Evolutionary conservation across 2,797 vertebrate genomes (phyloP), one percentile per base, ranked within the genome.

Genomic region (Tauraco hartlaubi): DNA sequence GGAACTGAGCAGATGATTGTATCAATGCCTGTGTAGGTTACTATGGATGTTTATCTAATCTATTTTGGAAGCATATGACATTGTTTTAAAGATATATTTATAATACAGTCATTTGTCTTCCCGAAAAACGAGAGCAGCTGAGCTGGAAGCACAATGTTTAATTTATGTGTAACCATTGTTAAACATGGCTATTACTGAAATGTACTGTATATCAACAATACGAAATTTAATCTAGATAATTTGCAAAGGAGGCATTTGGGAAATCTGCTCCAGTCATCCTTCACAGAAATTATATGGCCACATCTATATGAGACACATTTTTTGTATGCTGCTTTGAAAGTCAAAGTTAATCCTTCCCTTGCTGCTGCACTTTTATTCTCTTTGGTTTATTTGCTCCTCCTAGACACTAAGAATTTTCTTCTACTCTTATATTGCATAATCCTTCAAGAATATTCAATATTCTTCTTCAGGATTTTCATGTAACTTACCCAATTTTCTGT

Each of bases 211-310:
- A 76, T 69, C 77, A 68, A 67, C 58, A 92, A 31, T 51, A 88
- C 78, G 75, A 58, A 80, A 73, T 88, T 75, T 92, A 95, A 93
- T 88, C 56, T 39, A 79, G 71, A 87, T 93, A 86, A 95, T 92
- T 87, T 85, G 68, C 71, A 90, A 90, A 91, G 83, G 55, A 88
- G 43, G 26, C 37, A 74, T 74, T 88, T 77, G 44, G 64, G 59
- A 88, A 78, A 90, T 90, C 33, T 91, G 52, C 18, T 91, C 16
- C 52, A 73, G 51, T 79, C 41, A 51, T 67, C 44, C 54, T 52
- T 89, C 61, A 75, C 37, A 89, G 75, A 88, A 93, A 85, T 94
- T 74, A 66, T 49, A 13, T 80, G 44, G 35, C 46, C 25, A 55
- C 21, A 33, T 92, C 66, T 81, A 3, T 72, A 51, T 62, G 55